phyloP scores from a whole-genome alignment of 2,797 vertebrate genomes.

The Babyrousa celebensis region DNA sequence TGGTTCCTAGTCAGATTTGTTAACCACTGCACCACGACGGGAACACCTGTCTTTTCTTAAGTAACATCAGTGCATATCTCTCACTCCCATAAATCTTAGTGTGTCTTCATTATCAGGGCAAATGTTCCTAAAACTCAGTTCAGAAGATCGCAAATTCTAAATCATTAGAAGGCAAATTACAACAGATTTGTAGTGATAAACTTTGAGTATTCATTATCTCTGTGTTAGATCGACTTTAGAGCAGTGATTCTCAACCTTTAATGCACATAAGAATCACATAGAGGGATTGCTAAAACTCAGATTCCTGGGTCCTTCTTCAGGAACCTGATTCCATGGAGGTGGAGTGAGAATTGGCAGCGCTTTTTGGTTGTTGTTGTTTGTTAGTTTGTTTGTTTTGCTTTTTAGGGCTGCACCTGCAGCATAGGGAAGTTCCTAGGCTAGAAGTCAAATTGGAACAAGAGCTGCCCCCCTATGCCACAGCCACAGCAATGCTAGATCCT shows the following conservation, averaged over 20 bases:
- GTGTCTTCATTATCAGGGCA: background rate
- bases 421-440: no score
- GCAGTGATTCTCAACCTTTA: background rate
- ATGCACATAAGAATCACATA: fast-evolving
- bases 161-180: background rate
- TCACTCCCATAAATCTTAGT: background rate
- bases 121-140: background rate
- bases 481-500: no score
- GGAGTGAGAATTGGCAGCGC: background rate
- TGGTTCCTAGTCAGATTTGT: no score
- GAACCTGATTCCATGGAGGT: background rate
- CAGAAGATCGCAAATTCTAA: background rate
- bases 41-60: background rate
- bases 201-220: no score
- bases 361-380: no score
- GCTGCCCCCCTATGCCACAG: no score
- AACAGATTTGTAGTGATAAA: background rate
- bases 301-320: background rate
- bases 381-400: no score
- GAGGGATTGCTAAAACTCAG: background rate
- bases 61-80: background rate
- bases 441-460: no score
- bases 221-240: no score
- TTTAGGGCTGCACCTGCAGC: no score
- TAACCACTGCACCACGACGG: no score